Evolutionary conservation across 2,888 invertebrate species (phyloP).

Genomic region (Heterodera filipjevi): DNA sequence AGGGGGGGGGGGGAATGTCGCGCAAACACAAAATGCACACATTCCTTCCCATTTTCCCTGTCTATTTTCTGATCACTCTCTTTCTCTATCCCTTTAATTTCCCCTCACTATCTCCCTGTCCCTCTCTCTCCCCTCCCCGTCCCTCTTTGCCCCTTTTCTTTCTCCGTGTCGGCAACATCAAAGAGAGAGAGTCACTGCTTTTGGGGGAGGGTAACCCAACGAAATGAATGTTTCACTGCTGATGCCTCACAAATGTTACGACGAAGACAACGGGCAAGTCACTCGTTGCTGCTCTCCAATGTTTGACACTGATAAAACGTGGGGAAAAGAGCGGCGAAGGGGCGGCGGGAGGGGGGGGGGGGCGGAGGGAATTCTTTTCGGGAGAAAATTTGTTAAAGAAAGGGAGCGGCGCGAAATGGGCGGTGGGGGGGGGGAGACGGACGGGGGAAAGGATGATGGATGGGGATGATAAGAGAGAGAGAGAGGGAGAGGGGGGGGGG

Average conservation of each 20-base stretch:
- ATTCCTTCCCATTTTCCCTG: not conserved
- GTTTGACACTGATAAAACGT: slow-evolving; percentile 11
- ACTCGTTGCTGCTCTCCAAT: not conserved
- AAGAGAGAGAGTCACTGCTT: not conserved
- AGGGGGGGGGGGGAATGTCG: not conserved
- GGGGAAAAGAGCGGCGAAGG: not conserved
- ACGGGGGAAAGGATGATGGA: not conserved
- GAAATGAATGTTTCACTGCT: slow-evolving; percentile 4
- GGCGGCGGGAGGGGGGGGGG: not conserved
- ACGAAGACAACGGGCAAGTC: not conserved
- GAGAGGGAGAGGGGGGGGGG: not conserved
- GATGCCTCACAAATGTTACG: not conserved
- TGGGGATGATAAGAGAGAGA: slow-evolving; percentile 1
- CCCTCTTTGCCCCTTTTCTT: not conserved
- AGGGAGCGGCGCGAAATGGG: not conserved
- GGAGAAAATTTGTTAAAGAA: not conserved
- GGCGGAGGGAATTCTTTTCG: not conserved
- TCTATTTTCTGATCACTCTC: not conserved
- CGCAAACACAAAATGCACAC: not conserved
- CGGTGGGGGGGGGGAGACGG: not conserved
- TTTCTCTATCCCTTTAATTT: not conserved
- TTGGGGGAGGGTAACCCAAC: not conserved
- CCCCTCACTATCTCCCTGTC: not conserved
- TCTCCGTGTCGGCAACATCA: not conserved
- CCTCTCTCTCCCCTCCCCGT: not conserved